A percentile compares a stretch with the other conserved stretches of the same genome.
Conservation (phyloP, 2,888 invertebrate species). For the Nomada ferruginata region DNA sequence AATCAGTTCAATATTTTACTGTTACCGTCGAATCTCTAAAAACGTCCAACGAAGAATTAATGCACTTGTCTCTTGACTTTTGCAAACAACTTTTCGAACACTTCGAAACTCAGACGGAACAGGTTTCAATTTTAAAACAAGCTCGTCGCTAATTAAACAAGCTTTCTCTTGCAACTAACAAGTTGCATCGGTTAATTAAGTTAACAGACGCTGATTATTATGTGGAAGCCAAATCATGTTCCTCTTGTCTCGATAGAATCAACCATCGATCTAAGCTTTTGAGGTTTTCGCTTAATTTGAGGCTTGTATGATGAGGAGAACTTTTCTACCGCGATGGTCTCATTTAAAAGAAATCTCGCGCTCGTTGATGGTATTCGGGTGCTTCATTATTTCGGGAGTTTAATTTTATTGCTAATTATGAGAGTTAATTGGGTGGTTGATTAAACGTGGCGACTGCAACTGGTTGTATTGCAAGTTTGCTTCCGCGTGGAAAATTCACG, state of each 20-base stretch:
- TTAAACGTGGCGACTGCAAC: constrained; percentile 12
- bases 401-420: constrained; percentile 29
- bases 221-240: neutral
- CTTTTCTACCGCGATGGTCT: neutral
- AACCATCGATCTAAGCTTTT: neutral
- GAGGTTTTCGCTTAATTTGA: neutral
- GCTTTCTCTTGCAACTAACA: too few species aligned
- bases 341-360: neutral
- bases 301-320: neutral
- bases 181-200: constrained; percentile 36
- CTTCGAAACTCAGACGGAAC: too few species aligned
- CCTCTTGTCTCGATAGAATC: neutral
- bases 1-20: neutral
- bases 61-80: too few species aligned
- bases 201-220: constrained; percentile 32
- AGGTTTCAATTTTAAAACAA: too few species aligned
- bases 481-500: neutral
- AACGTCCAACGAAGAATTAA: too few species aligned
- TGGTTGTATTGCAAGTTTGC: neutral
- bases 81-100: too few species aligned
- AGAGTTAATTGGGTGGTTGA: constrained; percentile 11
- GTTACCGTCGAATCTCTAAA: neutral
- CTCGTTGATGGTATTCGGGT: too few species aligned
- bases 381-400: neutral
- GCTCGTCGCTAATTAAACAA: too few species aligned